Conservation (phyloP, 2,113 vertebrate species). For the Tyto alba region DNA sequence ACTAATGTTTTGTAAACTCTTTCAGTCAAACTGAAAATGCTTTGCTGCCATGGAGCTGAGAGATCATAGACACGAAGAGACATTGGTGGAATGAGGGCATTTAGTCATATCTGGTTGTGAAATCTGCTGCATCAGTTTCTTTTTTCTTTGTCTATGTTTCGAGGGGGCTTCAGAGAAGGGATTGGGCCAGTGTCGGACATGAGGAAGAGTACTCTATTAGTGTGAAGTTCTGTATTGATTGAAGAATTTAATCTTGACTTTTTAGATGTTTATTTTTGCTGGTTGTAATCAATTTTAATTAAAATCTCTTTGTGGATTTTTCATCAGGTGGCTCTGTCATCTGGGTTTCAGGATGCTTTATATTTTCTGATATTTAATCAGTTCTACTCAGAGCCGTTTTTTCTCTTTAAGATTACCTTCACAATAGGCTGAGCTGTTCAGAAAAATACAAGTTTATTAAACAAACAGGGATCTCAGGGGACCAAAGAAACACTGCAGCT, state of each 20-base stretch:
- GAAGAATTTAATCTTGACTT: conserved; percentile 20
- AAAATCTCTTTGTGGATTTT: conserved; percentile 1
- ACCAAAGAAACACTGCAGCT: background rate
- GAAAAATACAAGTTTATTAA: conserved; percentile 33
- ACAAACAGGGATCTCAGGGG: background rate
- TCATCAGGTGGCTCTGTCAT: background rate
- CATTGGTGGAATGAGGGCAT: background rate
- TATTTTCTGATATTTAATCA: conserved; percentile 26
- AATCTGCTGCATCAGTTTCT: background rate
- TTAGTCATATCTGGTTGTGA: background rate
- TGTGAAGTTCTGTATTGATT: background rate
- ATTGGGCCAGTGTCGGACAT: background rate
- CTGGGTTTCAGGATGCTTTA: background rate
- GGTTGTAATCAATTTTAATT: conserved; percentile 26
- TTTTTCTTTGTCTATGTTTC: background rate
- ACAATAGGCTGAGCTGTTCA: background rate
- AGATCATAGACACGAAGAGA: background rate
- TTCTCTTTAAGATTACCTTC: background rate
- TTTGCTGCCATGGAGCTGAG: background rate
- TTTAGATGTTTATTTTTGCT: background rate
- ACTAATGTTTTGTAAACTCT: background rate
- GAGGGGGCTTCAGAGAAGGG: background rate
- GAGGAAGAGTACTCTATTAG: background rate
- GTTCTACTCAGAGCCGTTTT: background rate
- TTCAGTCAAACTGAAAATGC: background rate